Evolutionary conservation across 2,113 vertebrate genomes (phyloP), one percentile per base, ranked within the genome.

Genomic region (Psittacula cyanocephala): DNA sequence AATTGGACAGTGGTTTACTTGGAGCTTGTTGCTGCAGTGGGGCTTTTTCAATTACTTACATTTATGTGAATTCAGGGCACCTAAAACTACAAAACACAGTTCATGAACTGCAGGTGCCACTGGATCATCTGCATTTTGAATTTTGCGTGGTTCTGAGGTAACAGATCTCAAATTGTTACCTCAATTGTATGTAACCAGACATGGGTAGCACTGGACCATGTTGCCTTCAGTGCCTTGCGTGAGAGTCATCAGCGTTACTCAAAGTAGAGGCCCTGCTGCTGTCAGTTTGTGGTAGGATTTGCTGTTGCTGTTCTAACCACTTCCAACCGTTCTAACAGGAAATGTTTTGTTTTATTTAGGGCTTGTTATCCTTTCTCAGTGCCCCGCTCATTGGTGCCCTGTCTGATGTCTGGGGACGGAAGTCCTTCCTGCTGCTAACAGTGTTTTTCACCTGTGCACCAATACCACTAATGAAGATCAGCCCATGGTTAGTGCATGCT

Each of bases 371-470:
- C 0, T 99, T 99, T 95, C 97, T 99, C 91, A 99, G 99, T 70
- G 99, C 99, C 79, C 99, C 99, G 6, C 97, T 99, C 88, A 99
- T 99, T 72, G 99, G 99, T 82, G 98, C 99, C 88, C 98, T 99
- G 60, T 99, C 99, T 62, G 99, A 99, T 25, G 98, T 99, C 72
- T 99, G 99, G 99, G 99, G 99, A 59, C 98, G 98, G 53, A 99
- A 99, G 94, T 99, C 99, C 64, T 99, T 99, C 95, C 91, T 99
- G 97, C 98, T 99, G 97, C 98, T 99, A 93, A 99, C 99, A 8
- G 99, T 99, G 3, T 99, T 99, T 96, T 99, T 99, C 97, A 99
- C 99, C 9, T 99, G 99, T 93, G 98, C 98, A 78, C 99, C 99
- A 23, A 99, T 99, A 96, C 99, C 99, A 78, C 95, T 99, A 10